These are phyloP conservation scores for Mormyrops attenuatus DNA, from an alignment of 2,797 vertebrate species.

Conservation along the genomic window DNA sequence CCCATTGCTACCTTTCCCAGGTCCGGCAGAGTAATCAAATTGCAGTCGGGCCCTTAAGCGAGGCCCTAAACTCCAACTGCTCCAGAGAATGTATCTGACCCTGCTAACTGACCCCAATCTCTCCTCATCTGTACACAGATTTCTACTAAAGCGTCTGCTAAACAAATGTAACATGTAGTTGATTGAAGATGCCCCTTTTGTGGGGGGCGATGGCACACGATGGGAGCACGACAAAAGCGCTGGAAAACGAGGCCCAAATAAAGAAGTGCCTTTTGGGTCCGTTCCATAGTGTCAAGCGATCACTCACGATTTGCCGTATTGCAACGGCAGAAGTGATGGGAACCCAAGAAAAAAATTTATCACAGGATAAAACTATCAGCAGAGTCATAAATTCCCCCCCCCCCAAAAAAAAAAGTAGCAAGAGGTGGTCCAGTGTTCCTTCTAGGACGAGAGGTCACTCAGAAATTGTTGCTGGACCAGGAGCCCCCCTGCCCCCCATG, in stretches of 20 bases:
- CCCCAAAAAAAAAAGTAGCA: not conserved
- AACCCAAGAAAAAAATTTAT: not conserved
- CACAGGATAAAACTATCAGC: not conserved
- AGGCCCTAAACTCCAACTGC: not conserved
- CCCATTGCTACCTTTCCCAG: not conserved
- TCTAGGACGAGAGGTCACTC: not conserved
- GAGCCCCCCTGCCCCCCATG: not conserved
- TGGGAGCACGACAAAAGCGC: not conserved
- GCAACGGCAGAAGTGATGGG: not conserved
- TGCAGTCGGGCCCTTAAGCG: not conserved
- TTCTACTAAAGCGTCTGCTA: not conserved
- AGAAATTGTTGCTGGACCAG: slow-evolving; percentile 14
- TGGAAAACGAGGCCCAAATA: not conserved
- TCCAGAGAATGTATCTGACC: not conserved
- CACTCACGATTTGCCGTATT: not conserved
- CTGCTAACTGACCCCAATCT: not conserved
- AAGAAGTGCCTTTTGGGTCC: slow-evolving; percentile 1
- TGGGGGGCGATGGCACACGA: not conserved
- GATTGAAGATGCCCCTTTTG: not conserved
- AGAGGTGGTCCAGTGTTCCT: not conserved
- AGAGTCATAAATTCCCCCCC: not conserved
- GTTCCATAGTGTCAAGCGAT: not conserved
- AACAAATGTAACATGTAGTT: not conserved
- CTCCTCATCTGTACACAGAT: not conserved
- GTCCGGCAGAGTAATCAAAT: not conserved